Conservation (phyloP, 2,888 invertebrate genomes). For the Timema podura region DNA sequence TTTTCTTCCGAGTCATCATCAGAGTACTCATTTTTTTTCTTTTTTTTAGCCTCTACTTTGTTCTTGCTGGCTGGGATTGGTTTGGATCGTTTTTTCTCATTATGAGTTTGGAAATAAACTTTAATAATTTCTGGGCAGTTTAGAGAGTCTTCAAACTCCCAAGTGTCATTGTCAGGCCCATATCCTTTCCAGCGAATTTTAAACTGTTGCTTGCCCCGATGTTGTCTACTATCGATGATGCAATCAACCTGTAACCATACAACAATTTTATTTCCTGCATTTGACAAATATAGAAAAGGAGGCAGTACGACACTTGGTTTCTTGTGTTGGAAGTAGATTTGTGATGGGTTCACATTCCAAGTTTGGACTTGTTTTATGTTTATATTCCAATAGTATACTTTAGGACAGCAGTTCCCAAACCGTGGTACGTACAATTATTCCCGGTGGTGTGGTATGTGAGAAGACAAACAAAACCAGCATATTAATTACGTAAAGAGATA, state of each 20-base stretch:
- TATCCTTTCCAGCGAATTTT: conserved; percentile 78
- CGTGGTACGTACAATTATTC: too few relatives aligned
- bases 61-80: conserved; percentile 11
- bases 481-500: too few relatives aligned
- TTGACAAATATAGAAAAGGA: too few relatives aligned
- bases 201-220: conserved; percentile 63
- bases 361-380: too few relatives aligned
- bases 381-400: too few relatives aligned
- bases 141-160: conserved; percentile 69
- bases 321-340: too few relatives aligned
- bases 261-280: not conserved
- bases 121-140: conserved; percentile 66
- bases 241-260: conserved; percentile 58
- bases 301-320: too few relatives aligned
- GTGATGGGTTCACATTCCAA: too few relatives aligned
- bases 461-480: too few relatives aligned
- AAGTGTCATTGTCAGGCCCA: conserved; percentile 63
- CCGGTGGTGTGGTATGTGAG: too few relatives aligned
- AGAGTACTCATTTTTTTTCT: too few relatives aligned
- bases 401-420: too few relatives aligned
- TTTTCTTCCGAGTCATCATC: conserved; percentile 1
- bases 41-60: conserved; percentile 13
- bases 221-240: conserved; percentile 63
- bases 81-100: conserved; percentile 19
- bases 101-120: conserved; percentile 43